Percentiles rank a stretch among this genome's conserved stretches.
phyloP scores from a whole-genome alignment of 2,888 invertebrate species.

The Cactoblastis cactorum region DNA sequence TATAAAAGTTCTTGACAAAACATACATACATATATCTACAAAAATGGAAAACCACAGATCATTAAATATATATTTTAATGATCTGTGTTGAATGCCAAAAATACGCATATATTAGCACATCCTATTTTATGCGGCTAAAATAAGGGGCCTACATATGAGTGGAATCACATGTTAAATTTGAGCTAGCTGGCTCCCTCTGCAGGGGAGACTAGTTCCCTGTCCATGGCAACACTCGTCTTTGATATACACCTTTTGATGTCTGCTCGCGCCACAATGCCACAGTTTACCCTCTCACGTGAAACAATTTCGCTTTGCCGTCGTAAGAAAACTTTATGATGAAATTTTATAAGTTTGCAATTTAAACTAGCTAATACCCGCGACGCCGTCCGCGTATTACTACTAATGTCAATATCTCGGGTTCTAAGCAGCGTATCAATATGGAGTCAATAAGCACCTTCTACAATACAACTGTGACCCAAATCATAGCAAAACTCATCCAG shows the following conservation, averaged over 20 bases:
- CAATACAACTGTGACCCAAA: too few relatives aligned
- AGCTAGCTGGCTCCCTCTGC: constrained; percentile 53
- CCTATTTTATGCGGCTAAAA: constrained; percentile 3
- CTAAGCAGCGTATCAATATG: too few relatives aligned
- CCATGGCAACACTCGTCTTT: constrained; percentile 60
- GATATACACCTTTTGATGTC: constrained; percentile 72
- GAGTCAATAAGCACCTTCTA: too few relatives aligned
- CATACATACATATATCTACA: too few relatives aligned
- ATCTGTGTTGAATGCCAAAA: too few relatives aligned
- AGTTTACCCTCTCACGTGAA: constrained; percentile 56
- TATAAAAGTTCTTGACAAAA: too few relatives aligned
- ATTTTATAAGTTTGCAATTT: constrained; percentile 23
- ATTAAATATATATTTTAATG: too few relatives aligned
- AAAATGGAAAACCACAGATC: too few relatives aligned
- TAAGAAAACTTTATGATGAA: constrained; percentile 51
- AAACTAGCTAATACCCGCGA: too few relatives aligned
- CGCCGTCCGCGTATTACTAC: too few relatives aligned
- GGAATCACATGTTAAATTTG: constrained; percentile 47
- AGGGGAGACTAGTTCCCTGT: constrained; percentile 52
- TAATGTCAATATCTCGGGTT: too few relatives aligned
- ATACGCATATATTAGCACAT: background rate
- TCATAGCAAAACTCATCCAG: too few relatives aligned
- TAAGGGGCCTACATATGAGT: constrained; percentile 10
- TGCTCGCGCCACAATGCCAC: constrained; percentile 60
- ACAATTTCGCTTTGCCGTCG: constrained; percentile 49